phyloP scores from a whole-genome alignment of 2,888 invertebrate species.

The Ceramica pisi region DNA sequence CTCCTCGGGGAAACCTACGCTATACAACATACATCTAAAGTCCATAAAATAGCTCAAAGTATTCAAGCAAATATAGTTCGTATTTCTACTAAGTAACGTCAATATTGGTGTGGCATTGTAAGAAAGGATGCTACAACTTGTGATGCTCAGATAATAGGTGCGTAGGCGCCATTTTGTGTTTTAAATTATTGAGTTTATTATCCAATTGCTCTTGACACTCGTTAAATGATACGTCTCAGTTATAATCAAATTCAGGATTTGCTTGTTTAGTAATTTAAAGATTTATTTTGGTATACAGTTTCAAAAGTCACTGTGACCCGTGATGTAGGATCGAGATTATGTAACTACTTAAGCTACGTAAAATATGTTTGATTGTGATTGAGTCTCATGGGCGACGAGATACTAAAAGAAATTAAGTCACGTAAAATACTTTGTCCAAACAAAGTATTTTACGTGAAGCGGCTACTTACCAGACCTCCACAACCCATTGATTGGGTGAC shows the following conservation, averaged over 20 bases:
- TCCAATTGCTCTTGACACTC: slow-evolving; percentile 70
- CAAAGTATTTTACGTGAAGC: no score
- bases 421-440: no score
- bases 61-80: background rate
- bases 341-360: no score
- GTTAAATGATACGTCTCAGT: slow-evolving; percentile 64
- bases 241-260: slow-evolving; percentile 58
- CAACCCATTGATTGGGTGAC: no score
- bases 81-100: background rate
- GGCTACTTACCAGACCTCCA: no score
- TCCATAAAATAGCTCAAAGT: background rate
- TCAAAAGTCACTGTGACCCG: no score
- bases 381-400: no score
- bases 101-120: slow-evolving; percentile 1
- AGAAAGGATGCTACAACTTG: slow-evolving; percentile 51
- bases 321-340: no score
- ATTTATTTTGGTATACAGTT: slow-evolving; percentile 18
- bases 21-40: slow-evolving; percentile 14
- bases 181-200: slow-evolving; percentile 65
- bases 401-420: no score
- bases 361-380: no score
- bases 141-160: slow-evolving; percentile 39
- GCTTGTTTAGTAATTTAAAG: slow-evolving; percentile 30
- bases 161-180: slow-evolving; percentile 65
- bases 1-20: slow-evolving; percentile 48